phyloP scores from a whole-genome alignment of 2,113 vertebrate genomes.

The Indri indri region DNA sequence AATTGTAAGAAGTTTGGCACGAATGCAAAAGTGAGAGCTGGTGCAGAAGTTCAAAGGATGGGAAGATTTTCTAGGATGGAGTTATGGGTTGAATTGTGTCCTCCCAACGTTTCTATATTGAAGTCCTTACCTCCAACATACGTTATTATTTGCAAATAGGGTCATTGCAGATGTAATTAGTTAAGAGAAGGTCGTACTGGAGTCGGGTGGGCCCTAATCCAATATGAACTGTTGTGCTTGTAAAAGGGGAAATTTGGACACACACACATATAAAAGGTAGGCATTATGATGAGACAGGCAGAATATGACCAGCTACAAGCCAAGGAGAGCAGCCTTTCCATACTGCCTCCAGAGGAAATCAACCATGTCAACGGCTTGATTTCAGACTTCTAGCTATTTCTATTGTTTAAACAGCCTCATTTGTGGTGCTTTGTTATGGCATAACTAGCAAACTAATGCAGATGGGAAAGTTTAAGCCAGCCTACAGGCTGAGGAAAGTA shows the following conservation, averaged over 20 bases:
- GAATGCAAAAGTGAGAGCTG: not conserved
- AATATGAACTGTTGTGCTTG: not conserved
- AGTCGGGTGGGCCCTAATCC: not conserved
- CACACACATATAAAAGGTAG: not conserved
- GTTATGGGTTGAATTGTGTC: not conserved
- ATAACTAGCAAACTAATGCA: not conserved
- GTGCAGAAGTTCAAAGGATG: not conserved
- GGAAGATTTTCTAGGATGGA: not conserved
- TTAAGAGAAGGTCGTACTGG: not conserved
- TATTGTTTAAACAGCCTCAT: not conserved
- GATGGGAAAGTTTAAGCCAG: not conserved
- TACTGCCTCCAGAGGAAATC: not conserved
- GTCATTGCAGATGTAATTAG: not conserved
- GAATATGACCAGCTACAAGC: not conserved
- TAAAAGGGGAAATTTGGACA: not conserved
- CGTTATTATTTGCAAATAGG: not conserved
- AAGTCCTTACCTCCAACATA: not conserved
- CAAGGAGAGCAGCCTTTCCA: not conserved
- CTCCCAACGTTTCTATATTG: not conserved
- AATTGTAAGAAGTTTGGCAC: not conserved
- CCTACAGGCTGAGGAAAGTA: not conserved
- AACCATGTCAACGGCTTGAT: not conserved
- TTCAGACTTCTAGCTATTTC: not conserved
- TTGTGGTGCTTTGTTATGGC: not conserved
- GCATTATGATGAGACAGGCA: not conserved